Evolutionary conservation across 2,797 vertebrate species (phyloP).

Genomic region (Diplodus sargus): DNA sequence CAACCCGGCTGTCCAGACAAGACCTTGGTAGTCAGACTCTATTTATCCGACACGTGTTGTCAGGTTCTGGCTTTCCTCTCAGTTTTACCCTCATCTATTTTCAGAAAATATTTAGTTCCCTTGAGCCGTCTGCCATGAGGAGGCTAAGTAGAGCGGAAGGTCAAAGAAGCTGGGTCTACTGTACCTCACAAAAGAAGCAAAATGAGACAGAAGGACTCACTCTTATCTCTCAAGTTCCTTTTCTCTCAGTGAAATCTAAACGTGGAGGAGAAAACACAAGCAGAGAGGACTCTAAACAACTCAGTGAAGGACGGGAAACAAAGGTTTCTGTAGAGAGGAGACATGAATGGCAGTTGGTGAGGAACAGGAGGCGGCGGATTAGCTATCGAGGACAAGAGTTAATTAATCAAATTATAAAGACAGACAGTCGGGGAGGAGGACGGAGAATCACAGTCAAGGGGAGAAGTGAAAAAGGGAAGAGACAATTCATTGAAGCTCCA

Average conservation of each 20-base stretch:
- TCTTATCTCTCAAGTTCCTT: not conserved
- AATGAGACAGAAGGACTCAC: not conserved
- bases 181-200: not conserved
- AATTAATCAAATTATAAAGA: constrained; percentile 17
- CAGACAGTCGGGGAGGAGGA: not conserved
- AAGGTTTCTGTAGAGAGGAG: not conserved
- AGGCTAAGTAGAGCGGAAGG: not conserved
- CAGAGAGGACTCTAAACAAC: not conserved
- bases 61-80: constrained; percentile 16
- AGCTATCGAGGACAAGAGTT: not conserved
- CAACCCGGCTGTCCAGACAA: constrained; percentile 8
- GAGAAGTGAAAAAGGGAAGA: not conserved
- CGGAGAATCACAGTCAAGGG: not conserved
- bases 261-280: not conserved
- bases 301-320: not conserved
- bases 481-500: constrained; percentile 12
- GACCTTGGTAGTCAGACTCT: constrained; percentile 25
- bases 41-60: constrained; percentile 46
- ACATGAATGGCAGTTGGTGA: not conserved
- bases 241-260: constrained; percentile 8
- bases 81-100: constrained; percentile 1
- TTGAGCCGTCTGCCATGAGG: constrained; percentile 16
- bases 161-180: not conserved
- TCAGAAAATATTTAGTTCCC: constrained; percentile 6
- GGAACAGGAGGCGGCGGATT: not conserved